Conservation (phyloP, 2,888 invertebrate species). For the Drosophila borealis region DNA sequence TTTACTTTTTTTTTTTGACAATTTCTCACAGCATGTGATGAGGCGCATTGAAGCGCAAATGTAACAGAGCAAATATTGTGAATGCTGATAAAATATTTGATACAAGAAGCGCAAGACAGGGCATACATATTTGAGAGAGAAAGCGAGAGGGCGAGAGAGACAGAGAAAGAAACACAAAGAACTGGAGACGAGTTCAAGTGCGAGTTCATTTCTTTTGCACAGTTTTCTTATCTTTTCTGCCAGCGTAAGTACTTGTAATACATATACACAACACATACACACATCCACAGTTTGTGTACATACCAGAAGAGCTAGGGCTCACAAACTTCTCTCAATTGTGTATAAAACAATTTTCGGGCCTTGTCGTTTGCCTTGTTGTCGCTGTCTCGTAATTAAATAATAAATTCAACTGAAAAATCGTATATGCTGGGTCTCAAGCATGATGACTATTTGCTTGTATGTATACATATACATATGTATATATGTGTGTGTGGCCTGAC, state of each 20-base stretch:
- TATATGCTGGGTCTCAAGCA: constrained; percentile 27
- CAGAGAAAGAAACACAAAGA: constrained; percentile 11
- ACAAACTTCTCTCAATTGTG: constrained; percentile 4
- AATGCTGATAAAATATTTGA: constrained; percentile 52
- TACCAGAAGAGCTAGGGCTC: constrained; percentile 22
- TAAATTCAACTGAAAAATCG: constrained; percentile 60
- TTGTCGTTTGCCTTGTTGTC: constrained; percentile 11
- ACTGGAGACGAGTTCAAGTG: constrained; percentile 34
- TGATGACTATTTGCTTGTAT: constrained; percentile 44
- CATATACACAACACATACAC: background rate
- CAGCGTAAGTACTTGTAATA: constrained; percentile 23
- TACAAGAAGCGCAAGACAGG: constrained; percentile 17
- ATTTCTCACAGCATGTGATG: constrained; percentile 26
- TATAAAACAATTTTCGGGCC: constrained; percentile 13
- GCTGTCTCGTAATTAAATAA: constrained; percentile 66
- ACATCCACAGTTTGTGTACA: background rate
- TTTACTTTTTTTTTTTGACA: constrained; percentile 12
- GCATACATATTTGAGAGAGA: background rate
- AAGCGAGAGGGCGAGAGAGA: background rate
- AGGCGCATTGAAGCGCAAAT: constrained; percentile 36
- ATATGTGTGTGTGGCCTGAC: constrained; percentile 1
- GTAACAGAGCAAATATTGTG: constrained; percentile 41
- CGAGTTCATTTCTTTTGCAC: constrained; percentile 31
- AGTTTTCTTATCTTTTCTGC: constrained; percentile 35
- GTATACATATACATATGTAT: background rate